These are phyloP conservation scores for Trissonchulus sp. DNA, from an alignment of 2,888 invertebrate species.

Conservation along the genomic window DNA sequence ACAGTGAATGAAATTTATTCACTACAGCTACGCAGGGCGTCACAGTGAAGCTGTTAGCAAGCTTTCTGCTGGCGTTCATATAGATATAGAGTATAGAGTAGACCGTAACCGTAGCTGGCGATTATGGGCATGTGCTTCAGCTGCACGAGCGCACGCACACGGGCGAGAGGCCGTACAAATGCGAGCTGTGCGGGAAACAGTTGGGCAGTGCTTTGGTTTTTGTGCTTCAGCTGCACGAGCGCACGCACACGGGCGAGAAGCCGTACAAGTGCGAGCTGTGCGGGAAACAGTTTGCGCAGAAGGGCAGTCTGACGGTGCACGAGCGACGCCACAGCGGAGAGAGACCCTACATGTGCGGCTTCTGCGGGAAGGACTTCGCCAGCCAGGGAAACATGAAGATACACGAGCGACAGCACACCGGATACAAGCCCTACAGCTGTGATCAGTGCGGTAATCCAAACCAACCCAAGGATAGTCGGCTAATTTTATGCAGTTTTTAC, in stretches of 20 bases:
- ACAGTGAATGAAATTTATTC: too few relatives aligned
- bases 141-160: constrained; percentile 10
- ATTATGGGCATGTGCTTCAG: too few relatives aligned
- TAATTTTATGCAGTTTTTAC: too few relatives aligned
- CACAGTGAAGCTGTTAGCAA: too few relatives aligned
- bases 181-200: constrained; percentile 36
- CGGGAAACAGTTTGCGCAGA: constrained; percentile 38
- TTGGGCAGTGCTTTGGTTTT: too few relatives aligned
- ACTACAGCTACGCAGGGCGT: too few relatives aligned
- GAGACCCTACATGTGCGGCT: constrained; percentile 33
- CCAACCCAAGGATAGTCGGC: too few relatives aligned
- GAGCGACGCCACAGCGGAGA: constrained; percentile 38
- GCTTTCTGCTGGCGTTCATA: too few relatives aligned
- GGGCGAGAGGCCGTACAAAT: constrained; percentile 36
- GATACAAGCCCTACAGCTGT: constrained; percentile 29
- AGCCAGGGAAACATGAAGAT: constrained; percentile 33
- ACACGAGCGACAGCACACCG: constrained; percentile 32
- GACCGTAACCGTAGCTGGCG: too few relatives aligned
- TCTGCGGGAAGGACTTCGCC: constrained; percentile 18
- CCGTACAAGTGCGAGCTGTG: constrained; percentile 38
- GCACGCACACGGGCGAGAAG: constrained; percentile 32
- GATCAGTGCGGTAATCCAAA: constrained; percentile 17
- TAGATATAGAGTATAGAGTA: too few relatives aligned
- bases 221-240: constrained; percentile 21
- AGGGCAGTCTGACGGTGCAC: constrained; percentile 36